Conservation (phyloP, 2,113 vertebrate genomes). For the Clarias magur region DNA sequence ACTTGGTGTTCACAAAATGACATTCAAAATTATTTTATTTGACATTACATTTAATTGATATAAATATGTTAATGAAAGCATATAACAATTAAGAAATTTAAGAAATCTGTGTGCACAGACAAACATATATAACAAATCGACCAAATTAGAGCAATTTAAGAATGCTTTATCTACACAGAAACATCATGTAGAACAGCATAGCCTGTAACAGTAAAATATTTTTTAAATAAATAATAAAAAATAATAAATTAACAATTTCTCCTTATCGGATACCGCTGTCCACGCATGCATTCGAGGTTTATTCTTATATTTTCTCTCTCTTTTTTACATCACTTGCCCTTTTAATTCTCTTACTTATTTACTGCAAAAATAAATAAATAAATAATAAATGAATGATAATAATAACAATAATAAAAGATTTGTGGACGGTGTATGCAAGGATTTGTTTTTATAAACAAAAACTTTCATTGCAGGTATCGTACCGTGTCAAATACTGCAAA, state of each 20-base stretch:
- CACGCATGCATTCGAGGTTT: constrained; percentile 89
- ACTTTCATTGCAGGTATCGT: constrained; percentile 60
- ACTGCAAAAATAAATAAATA: constrained; percentile 4
- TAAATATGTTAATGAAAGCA: constrained; percentile 89
- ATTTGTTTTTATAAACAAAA: constrained; percentile 63
- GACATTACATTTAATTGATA: constrained; percentile 90
- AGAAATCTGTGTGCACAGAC: constrained; percentile 96
- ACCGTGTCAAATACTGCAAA: constrained; percentile 16
- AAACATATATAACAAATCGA: constrained; percentile 95
- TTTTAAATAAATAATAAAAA: constrained; percentile 9
- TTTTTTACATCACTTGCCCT: constrained; percentile 44
- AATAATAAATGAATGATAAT: not conserved
- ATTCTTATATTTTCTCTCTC: constrained; percentile 45
- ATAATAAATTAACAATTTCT: not conserved
- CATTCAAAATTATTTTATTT: constrained; percentile 97
- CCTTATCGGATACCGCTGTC: constrained; percentile 68
- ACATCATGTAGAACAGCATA: constrained; percentile 95
- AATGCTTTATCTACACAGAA: constrained; percentile 98
- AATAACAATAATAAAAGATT: not conserved
- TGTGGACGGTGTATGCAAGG: not conserved
- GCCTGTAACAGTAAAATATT: constrained; percentile 69
- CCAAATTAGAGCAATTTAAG: constrained; percentile 93
- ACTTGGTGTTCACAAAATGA: constrained; percentile 76
- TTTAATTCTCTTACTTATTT: constrained; percentile 29
- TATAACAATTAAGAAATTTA: constrained; percentile 94